phyloP scores from a whole-genome alignment of 2,113 vertebrate genomes.

The Saimiri boliviensis region DNA sequence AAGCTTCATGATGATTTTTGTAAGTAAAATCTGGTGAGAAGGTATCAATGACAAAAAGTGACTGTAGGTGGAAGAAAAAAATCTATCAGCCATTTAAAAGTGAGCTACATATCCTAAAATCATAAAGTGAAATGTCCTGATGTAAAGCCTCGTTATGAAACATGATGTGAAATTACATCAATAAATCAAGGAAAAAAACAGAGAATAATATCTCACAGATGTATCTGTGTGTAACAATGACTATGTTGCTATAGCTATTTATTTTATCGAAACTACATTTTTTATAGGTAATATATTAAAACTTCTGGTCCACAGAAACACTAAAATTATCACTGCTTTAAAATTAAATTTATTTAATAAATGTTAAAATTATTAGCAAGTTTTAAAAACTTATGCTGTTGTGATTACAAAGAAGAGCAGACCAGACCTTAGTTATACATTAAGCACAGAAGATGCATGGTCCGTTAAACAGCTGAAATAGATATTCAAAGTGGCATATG shows the following conservation, averaged over 20 bases:
- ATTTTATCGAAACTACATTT: neutral
- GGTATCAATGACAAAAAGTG: neutral
- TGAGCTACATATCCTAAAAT: neutral
- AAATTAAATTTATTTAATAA: conserved; percentile 29
- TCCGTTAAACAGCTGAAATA: neutral
- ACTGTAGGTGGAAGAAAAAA: neutral
- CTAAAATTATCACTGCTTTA: conserved; percentile 22
- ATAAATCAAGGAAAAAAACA: neutral
- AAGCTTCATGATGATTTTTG: neutral
- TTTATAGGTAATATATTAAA: neutral
- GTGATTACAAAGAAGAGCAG: neutral
- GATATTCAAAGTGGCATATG: neutral
- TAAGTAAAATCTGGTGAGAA: neutral
- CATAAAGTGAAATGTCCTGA: neutral
- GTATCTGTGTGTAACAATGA: neutral
- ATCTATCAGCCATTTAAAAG: neutral
- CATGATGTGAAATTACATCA: neutral
- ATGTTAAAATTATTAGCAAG: neutral
- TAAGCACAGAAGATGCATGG: neutral
- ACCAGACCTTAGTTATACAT: neutral
- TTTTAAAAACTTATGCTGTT: neutral
- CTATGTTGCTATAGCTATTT: neutral
- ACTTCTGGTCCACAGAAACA: neutral
- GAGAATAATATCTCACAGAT: neutral
- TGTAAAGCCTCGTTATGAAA: neutral